Base-by-base conservation (phyloP, 2,797 vertebrate genomes). In the Pipistrellus kuhlii region DNA sequence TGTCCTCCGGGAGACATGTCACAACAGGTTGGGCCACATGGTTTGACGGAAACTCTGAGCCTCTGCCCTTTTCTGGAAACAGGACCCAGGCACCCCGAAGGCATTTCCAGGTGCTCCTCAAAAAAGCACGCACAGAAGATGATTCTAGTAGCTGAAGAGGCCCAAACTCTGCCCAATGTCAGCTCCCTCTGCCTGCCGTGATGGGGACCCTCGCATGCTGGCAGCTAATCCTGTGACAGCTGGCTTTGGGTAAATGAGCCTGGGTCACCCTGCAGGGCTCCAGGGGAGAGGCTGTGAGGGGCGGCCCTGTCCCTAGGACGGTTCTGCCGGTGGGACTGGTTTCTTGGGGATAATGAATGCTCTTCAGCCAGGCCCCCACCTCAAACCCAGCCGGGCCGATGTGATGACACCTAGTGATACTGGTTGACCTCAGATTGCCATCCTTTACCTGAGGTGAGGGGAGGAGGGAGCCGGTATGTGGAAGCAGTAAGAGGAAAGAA, bases 141-240 rank as follows among this genome's bases (percentile, higher is more conserved):
- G 59, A 80, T 30, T 53, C 85, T 46, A n/a, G 76, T 71, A 94
- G 95, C 90, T 57, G 72, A 69, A 25, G 78, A 91, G 89, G 87
- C 73, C 64, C 88, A 97, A 97, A 96, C 78, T 91, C 69, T 87
- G 87, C 21, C 62, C 30, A 14, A 81, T 88, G 86, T 95, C 78
- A 86, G 71, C 90, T 95, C 51, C 75, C 71, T 53, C 84, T 92
- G 91, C 84, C 85, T 96, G 85, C 80, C 48, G 91, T 85, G 95
- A 90, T 88, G 96, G 94, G 80, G 87, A 25, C 66, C 91, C 95
- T 89, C 82, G 2, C 0, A 64, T 93, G 95, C 96, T 93, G 91
- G 96, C 68, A 91, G 96, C 91, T 97, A 97, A 97, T 96, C 94
- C 17, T 72, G 95, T 69, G 85, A 94, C 97, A 96, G 96, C 90